Base-by-base conservation (phyloP, 23 tunicate species). In the Ascidia mentula region DNA sequence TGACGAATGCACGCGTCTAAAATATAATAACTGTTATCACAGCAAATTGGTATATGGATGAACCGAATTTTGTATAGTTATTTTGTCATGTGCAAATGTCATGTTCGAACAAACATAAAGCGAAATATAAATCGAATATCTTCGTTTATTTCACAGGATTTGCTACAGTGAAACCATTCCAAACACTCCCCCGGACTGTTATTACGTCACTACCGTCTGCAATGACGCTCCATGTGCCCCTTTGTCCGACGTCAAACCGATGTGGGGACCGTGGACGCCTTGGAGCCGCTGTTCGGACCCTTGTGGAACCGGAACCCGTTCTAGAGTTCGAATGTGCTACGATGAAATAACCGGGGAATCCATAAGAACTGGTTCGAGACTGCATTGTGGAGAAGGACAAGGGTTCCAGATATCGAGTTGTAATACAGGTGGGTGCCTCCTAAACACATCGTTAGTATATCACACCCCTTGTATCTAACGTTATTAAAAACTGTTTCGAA, bases 311-410 rank as follows among this genome's bases (percentile, higher is more conserved):
- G 74, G 74, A 20, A 70, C 74, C 38, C 74, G 38, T 18, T 70
- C 74, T 18, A 70, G 38, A 34, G 18, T n/a, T 46, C 80, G 46
- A 74, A 37, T 35, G 84, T 45, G 69, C 34, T 82, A 31, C 73
- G 79, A 69, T 74, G 13, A 9, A 26, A 9, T 53, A 26, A 53
- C 7, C 24, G 65, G 65, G 65, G 65, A 53, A 53, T 28, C 65
- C 28, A 28, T 53, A 20, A 3, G 12, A 53, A 53, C 65, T 9
- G 65, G 65, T 9, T 53, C 65, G 65, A 53, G 2, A 28, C 65
- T 28, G 1, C 24, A 53, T 53, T 53, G 65, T 53, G 65, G 24
- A 3, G 24, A 53, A 20, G 65, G 65, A 1, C 65, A 26, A 26
- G 65, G 65, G 65, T 53, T 53, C 13, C 65, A 53, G 13, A 28